Evolutionary conservation across 1,140 invertebrate genomes (phyloP).

Genomic region (Aphelinus atriplicis): DNA sequence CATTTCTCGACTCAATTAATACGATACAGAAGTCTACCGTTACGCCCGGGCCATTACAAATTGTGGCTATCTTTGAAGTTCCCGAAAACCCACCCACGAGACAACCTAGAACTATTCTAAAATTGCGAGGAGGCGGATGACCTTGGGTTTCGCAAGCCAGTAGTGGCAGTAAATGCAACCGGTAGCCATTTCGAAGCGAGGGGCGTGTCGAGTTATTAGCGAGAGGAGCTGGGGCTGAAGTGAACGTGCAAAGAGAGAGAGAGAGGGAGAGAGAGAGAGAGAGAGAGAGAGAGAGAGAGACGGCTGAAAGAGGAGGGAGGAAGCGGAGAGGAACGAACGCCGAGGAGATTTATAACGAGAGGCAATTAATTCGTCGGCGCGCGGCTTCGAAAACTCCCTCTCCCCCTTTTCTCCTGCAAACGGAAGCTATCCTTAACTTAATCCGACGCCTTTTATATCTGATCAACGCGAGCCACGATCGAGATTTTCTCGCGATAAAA

Average conservation of each 20-base stretch:
- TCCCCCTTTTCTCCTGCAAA: not conserved
- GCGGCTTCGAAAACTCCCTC: slow-evolving; percentile 1
- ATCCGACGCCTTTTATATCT: slow-evolving; percentile 8
- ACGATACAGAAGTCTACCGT: not conserved
- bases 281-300: not conserved
- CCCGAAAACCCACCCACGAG: slow-evolving; percentile 1
- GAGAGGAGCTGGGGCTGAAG: not conserved
- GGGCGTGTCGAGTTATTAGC: slow-evolving; percentile 37
- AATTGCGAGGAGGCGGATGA: not conserved
- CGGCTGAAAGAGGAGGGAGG: not conserved
- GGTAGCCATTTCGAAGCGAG: slow-evolving; percentile 28
- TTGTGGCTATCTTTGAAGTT: not conserved
- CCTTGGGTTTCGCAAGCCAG: slow-evolving; percentile 24
- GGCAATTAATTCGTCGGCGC: slow-evolving; percentile 34
- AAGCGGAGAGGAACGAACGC: not conserved
- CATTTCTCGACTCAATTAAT: not conserved
- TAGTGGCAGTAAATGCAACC: slow-evolving; percentile 8
- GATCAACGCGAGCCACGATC: not conserved
- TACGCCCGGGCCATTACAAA: not conserved
- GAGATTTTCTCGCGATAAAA: slow-evolving; percentile 5
- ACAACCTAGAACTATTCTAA: not conserved
- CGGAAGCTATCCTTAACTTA: slow-evolving; percentile 15
- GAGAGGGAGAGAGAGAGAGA: too few species aligned
- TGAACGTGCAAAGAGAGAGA: too few species aligned
- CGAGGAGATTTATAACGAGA: slow-evolving; percentile 38